Evolutionary conservation across 30 jellyfish, hydroid and myxozoan species (phyloP), one percentile per base, ranked within the genome.

Genomic region (Aurelia aurita complex sp. Pacific): DNA sequence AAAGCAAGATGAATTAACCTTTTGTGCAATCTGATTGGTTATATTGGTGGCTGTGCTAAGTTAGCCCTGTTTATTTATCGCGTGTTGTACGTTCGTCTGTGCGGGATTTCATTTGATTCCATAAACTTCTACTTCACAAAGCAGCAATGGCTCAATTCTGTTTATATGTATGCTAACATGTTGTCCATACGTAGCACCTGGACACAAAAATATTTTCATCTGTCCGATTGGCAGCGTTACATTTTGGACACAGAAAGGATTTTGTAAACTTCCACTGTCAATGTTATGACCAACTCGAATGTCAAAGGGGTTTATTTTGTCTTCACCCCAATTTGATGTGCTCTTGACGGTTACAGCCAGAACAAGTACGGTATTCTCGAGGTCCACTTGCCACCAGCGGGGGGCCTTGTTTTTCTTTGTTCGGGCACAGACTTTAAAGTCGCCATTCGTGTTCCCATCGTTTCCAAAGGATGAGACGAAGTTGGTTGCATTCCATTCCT

Each of bases 351-450:
- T 13, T 17, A 61, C 70, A 17, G 32, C 36, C 36, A 61, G 32
- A 23, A 61, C 70, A 8, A 61, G 70, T 61, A 10, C 36, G 0
- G 36, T 2, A 23, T n/a, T 17, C 8, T 17, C 16, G 18, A 76
- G 76, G 55, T 35, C 69, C 69, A 77, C 70, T 5, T 4, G 70
- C 70, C 70, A 61, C 70, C 70, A 61, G 8, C 57, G 57, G 8
- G 32, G 34, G 4, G 32, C 15, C 8, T 9, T 12, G 13, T 0
- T 15, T 17, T 61, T 61, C 36, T 7, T 61, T 2, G 70, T 61
- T n/a, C 32, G 13, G 32, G 34, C 70, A 61, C 70, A 61, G 36
- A 61, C 70, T 7, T 12, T 11, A 8, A 8, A 61, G 36, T 61
- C 36, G 6, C 70, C 70, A 15, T 61, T 61, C 12, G 10, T 61